Percentiles rank a stretch among this genome's conserved stretches.
Evolutionary conservation across 2,888 invertebrate species (phyloP).

Genomic region (Phalera bucephala): DNA sequence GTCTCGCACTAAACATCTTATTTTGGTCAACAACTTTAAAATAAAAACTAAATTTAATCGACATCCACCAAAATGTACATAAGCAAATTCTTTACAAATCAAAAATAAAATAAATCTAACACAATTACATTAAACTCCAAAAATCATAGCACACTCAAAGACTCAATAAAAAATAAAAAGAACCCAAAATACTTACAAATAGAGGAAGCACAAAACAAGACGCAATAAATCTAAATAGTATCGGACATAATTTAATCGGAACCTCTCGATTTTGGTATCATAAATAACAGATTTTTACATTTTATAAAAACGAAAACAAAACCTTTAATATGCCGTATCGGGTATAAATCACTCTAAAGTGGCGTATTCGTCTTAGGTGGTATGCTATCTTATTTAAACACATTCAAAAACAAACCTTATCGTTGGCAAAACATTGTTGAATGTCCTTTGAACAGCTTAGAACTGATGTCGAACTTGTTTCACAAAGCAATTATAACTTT

Average conservation of each 20-base stretch:
- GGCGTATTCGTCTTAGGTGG: constrained; percentile 79
- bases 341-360: constrained; percentile 77
- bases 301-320: constrained; percentile 73
- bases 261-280: constrained; percentile 77
- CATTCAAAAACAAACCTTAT: constrained; percentile 26
- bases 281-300: constrained; percentile 82
- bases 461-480: constrained; percentile 4
- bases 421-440: not conserved
- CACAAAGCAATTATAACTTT: constrained; percentile 15
- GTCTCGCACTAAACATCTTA: no score
- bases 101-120: constrained; percentile 23
- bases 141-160: constrained; percentile 26
- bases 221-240: constrained; percentile 71
- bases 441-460: not conserved
- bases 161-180: constrained; percentile 28
- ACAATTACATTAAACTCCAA: constrained; percentile 21
- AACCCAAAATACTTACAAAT: constrained; percentile 53
- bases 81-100: no score
- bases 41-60: no score
- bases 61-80: no score
- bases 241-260: constrained; percentile 78
- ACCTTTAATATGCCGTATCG: constrained; percentile 79
- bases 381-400: constrained; percentile 43
- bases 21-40: no score
- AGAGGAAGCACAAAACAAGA: constrained; percentile 58